Conservation (phyloP, 2,888 invertebrate genomes). For the Cinara cedri region DNA sequence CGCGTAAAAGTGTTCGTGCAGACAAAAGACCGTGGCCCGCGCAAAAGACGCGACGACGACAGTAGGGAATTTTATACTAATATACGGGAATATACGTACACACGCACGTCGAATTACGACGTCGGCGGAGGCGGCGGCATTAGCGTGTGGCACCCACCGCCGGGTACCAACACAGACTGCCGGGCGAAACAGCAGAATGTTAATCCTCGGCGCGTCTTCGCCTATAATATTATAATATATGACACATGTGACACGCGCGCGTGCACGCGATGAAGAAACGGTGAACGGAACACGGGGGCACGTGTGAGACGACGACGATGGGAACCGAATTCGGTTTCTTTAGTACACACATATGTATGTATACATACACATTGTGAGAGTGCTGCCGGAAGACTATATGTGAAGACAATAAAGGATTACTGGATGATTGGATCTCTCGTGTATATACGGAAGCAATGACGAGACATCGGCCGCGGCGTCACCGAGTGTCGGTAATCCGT, state of each 20-base stretch:
- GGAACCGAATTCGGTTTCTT: not conserved
- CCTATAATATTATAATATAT: not conserved
- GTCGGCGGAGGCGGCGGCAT: not conserved
- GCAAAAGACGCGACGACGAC: too few species aligned
- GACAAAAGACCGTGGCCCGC: too few species aligned
- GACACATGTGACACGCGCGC: too few species aligned
- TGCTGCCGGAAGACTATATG: too few species aligned
- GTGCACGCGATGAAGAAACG: not conserved
- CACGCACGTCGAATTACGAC: too few species aligned
- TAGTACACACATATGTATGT: too few species aligned
- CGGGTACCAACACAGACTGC: not conserved
- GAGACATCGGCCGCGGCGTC: too few species aligned
- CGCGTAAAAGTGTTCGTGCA: too few species aligned
- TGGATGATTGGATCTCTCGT: conserved; percentile 5
- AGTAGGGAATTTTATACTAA: too few species aligned
- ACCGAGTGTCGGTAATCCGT: not conserved
- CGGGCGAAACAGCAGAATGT: not conserved
- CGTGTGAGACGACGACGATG: not conserved
- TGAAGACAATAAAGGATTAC: conserved; percentile 21
- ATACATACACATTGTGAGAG: too few species aligned
- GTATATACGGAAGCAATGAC: too few species aligned
- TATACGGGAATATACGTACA: too few species aligned
- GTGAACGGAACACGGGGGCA: not conserved
- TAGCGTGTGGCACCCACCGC: not conserved
- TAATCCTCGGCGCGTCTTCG: conserved; percentile 17